Base-by-base conservation (phyloP, 2,797 vertebrate species). In the Rhinophrynus dorsalis region DNA sequence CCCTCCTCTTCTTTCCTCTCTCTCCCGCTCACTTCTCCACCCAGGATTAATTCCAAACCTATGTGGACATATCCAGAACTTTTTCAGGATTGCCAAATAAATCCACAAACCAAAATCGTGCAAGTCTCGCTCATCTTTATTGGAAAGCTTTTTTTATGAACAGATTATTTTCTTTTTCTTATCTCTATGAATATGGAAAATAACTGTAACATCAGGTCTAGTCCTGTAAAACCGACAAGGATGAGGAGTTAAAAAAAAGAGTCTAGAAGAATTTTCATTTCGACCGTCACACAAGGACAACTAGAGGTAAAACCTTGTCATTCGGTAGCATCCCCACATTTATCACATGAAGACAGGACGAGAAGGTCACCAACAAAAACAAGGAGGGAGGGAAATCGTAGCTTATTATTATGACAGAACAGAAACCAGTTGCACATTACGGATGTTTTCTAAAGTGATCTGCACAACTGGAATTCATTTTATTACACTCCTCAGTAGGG, bases 291-390 rank as follows among this genome's bases (percentile, higher is more conserved):
- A 56, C 60, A 72, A 63, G 60, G 59, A 57, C 68, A 63, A 40
- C 23, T 30, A 57, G 52, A 70, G 54, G 61, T 65, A 48, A 50
- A 42, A 63, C 51, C 56, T 58, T 63, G 24, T 47, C 61, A 58
- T 72, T 55, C 42, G 26, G 35, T 45, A 40, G 59, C 68, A 65
- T 51, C 68, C 21, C 35, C 20, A 30, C 44, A 72, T 72, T 72
- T 58, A 72, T 72, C 68, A 72, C 44, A 38, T 18, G 12, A 12
- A 72, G 68, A 72, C 68, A 72, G 58, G 52, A 47, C 51, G 47
- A 58, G 44, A 54, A 65, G 52, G 61, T 72, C 68, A 72, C 45
- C 24, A 26, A 17, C 52, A 51, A 42, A 57, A 32, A 70, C 15
- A 52, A 47, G 58, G 32, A 67, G 52, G 35, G 24, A 20, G 61